A percentile compares a stretch with the other conserved stretches of the same genome.
Conservation (phyloP, 53 echinoderm and acorn worm species). For the Echinarachnius parma region DNA sequence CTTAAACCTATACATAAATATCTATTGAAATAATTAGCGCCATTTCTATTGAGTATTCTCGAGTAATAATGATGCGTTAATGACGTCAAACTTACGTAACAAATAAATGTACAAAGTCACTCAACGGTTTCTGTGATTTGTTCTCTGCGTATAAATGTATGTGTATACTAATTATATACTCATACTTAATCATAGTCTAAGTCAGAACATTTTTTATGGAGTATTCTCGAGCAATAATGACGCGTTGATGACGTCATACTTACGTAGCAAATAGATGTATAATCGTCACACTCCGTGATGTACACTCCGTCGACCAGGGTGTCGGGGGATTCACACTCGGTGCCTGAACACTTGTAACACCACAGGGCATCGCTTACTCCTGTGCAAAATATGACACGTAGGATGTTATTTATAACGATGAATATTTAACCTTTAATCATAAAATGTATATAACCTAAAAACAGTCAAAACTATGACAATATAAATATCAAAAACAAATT, state of each 20-base stretch:
- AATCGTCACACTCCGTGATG: conserved; percentile 56
- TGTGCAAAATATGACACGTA: not conserved
- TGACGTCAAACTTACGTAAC: too few relatives aligned
- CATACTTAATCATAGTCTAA: too few relatives aligned
- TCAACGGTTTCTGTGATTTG: not conserved
- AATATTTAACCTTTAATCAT: not conserved
- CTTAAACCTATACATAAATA: too few relatives aligned
- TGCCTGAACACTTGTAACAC: conserved; percentile 58
- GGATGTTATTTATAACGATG: not conserved
- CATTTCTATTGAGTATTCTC: not conserved
- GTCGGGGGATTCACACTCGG: conserved; percentile 35
- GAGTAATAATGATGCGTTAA: not conserved
- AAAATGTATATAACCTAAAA: not conserved
- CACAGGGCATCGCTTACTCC: conserved; percentile 43
- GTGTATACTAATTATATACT: too few relatives aligned
- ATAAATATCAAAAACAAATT: too few relatives aligned
- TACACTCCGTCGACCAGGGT: conserved; percentile 40
- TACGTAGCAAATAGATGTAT: conserved; percentile 47
- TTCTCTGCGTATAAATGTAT: too few relatives aligned
- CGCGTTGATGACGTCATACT: conserved; percentile 23
- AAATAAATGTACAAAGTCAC: not conserved
- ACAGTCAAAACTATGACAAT: not conserved
- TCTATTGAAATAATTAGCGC: too few relatives aligned
- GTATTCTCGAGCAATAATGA: not conserved
- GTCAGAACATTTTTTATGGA: too few relatives aligned